Evolutionary conservation across 2,888 invertebrate genomes (phyloP), one percentile per base, ranked within the genome.

Genomic region (Dyspetes luteomarginatus): DNA sequence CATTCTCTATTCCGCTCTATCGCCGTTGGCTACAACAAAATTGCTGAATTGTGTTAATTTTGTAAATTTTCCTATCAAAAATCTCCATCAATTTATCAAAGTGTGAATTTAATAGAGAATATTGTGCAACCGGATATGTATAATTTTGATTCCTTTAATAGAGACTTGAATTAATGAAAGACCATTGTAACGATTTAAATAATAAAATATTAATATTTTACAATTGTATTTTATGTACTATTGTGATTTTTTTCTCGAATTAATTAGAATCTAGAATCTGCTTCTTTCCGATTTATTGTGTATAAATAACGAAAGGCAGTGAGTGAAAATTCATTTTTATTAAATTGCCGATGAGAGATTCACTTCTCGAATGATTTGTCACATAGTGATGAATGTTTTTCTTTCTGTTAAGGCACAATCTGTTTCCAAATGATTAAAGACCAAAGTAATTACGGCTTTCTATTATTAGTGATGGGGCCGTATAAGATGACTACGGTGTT

Each of bases 401-500:
- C 15, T 48, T 28, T 28, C 7, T 28, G 28, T 15, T 7, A 24
- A 26, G 17, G 36, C 22, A 22, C 50, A 41, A 75, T 75, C 26
- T 17, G 28, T 36, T 67, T 17, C 4, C 48, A 41, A 50, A 60
- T 58, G 75, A 60, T 75, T 75, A 67, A 75, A 67, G 67, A 75
- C 56, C 58, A 24, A 19, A 72, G 72, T 62, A 72, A 72, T 72
- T 72, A 75, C 28, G 43, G 50, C 58, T 62, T 60, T 7, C 52
- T 43, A 64, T 75, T 68, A 75, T 62, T 43, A 24, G 52, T 52
- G n/a, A 56, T n/a, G n/a, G n/a, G 30, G 2, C 48, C 24, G 28
- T 56, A 65, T 55, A 15, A 50, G 15, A 48, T 50, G 19, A 50
- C 19, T 50, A 50, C 22, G 4, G 22, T 22, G 22, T 50, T 22